Percentiles rank a stretch among this genome's conserved stretches.
phyloP scores from a whole-genome alignment of 2,113 vertebrate genomes.

The Channa argus region DNA sequence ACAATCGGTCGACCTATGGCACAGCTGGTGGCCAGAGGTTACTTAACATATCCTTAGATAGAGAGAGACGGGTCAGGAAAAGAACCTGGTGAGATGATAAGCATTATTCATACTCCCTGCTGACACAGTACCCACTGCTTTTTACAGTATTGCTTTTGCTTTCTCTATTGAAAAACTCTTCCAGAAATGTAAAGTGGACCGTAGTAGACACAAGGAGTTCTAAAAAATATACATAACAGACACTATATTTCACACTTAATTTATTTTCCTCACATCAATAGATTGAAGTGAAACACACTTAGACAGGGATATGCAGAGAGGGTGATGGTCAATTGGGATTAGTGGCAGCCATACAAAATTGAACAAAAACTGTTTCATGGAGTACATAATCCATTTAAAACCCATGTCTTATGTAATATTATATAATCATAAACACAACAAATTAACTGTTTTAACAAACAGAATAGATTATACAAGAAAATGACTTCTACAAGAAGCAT shows the following conservation, averaged over 20 bases:
- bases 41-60: slow-evolving; percentile 63
- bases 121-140: slow-evolving; percentile 11
- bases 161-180: slow-evolving; percentile 18
- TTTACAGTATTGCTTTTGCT: background rate
- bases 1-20: slow-evolving; percentile 31
- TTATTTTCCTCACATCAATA: slow-evolving; percentile 69
- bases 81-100: slow-evolving; percentile 32
- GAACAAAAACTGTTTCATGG: slow-evolving; percentile 14
- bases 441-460: slow-evolving; percentile 72
- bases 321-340: slow-evolving; percentile 17
- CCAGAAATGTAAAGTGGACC: slow-evolving; percentile 3
- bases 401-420: slow-evolving; percentile 25
- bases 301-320: slow-evolving; percentile 44
- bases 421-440: slow-evolving; percentile 23
- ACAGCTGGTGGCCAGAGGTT: slow-evolving; percentile 46
- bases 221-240: slow-evolving; percentile 44
- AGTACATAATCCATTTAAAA: slow-evolving; percentile 41
- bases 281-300: slow-evolving; percentile 43
- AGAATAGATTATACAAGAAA: slow-evolving; percentile 41
- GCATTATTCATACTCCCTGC: slow-evolving; percentile 36
- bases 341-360: slow-evolving; percentile 19
- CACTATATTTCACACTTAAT: slow-evolving; percentile 59
- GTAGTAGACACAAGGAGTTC: background rate
- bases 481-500: slow-evolving; percentile 79
- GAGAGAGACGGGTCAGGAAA: slow-evolving; percentile 48